Evolutionary conservation across 2,888 invertebrate genomes (phyloP), one percentile per base, ranked within the genome.

Genomic region (Cheilosia vulpina): DNA sequence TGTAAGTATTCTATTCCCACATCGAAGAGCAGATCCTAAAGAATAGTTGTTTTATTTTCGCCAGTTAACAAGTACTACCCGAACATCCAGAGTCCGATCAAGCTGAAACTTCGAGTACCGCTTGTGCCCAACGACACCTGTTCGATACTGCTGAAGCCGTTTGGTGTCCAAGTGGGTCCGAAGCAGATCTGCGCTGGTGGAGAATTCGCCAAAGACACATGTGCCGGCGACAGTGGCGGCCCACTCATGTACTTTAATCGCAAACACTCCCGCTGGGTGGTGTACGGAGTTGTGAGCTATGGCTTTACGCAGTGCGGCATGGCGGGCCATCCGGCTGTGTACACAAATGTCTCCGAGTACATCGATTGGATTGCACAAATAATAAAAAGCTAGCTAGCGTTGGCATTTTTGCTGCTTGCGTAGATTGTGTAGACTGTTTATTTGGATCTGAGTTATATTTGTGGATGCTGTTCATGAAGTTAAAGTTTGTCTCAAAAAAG

Each of bases 131-230:
- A 93, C 60, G 88, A 91, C 0, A 91, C 93, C 11, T 96, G 96
- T 88, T 89, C 90, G 1, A 89, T 90, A 45, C 93, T 94, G 58
- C 94, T 95, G 88, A 90, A 90, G 13, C 88, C 90, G 0, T 90
- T 93, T 5, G 93, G 93, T 0, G 93, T 94, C 0, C 89, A 90
- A 1, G 89, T 95, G 38, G 93, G 93, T 0, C 92, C 93, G 0
- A 93, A 93, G 19, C 95, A 95, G 88, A 89, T 96, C 0, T 96
- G 96, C 89, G 96, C 96, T 11, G 96, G 96, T 2, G 95, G 96
- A 0, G 93, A 93, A 45, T 93, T 92, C 72, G 93, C 94, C 4
- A 93, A 95, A 88, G 96, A 96, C 89, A 95, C 96, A 0, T 97
- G 96, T 88, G 93, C 93, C 17, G 96, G 96, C 0, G 92, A 92